phyloP scores from a whole-genome alignment of 2,888 invertebrate genomes.

The Osedax fenrisi region DNA sequence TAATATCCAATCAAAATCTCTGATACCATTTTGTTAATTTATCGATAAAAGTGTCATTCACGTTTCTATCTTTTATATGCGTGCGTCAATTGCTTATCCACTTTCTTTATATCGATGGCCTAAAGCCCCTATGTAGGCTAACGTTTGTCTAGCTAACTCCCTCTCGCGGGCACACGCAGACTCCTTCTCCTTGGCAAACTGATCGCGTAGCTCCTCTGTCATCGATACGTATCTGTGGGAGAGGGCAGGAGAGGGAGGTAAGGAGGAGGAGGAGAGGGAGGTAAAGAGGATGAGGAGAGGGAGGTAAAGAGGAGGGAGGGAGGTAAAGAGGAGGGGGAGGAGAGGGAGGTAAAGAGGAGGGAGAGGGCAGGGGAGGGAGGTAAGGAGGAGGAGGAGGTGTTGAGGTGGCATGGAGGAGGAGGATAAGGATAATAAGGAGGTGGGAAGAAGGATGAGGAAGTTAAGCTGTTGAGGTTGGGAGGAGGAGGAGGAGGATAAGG shows the following conservation, averaged over 20 bases:
- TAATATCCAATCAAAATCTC: no score
- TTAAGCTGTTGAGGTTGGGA: no score
- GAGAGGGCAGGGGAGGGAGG: background rate
- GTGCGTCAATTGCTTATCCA: no score
- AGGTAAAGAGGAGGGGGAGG: background rate
- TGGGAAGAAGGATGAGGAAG: no score
- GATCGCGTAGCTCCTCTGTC: constrained; percentile 50
- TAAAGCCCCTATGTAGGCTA: no score
- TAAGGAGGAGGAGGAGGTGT: background rate
- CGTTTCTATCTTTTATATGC: no score
- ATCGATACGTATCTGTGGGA: constrained; percentile 44
- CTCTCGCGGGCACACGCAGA: constrained; percentile 48
- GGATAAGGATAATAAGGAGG: no score
- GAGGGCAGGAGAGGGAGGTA: background rate
- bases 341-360: background rate
- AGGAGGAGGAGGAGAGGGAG: background rate
- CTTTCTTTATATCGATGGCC: no score
- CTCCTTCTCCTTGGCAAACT: constrained; percentile 49
- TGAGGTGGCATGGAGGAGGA: no score
- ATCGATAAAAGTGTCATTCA: no score
- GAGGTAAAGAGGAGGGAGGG: background rate
- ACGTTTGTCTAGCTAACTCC: constrained; percentile 47
- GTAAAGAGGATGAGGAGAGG: background rate
- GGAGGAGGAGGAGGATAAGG: no score
- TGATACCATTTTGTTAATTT: no score